Evolutionary conservation across 2,797 vertebrate genomes (phyloP), one percentile per base, ranked within the genome.

Genomic region (Setipinna tenuifilis): DNA sequence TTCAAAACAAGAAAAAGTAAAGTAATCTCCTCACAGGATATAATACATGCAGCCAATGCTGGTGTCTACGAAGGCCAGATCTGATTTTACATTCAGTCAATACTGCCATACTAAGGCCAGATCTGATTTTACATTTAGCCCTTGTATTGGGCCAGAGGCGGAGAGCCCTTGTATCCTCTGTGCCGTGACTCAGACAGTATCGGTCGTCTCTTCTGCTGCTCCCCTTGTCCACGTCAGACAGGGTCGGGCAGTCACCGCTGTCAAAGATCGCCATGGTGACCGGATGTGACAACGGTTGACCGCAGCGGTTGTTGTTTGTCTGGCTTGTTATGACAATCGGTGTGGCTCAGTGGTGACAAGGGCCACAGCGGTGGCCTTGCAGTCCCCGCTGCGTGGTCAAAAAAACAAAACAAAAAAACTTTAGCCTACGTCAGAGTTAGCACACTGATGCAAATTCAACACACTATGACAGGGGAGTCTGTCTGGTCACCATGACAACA

Each of bases 241-340:
- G 31, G 71, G 71, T 78, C 71, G 44, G 71, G 19, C 11, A 78
- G 71, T 78, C 71, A 78, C 71, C 31, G 19, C 41, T 35, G 17
- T 78, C 71, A 78, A 17, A 78, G 71, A 78, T 78, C 19, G 16
- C 71, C 71, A n/a, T 78, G 35, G 71, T 44, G 71, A 78, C 71
- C 41, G 35, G 35, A 78, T 78, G 71, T 78, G 31, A 78, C 71
- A 78, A 78, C 35, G 31, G 31, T 44, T 21, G 71, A 78, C 71
- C 35, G 44, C 71, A 35, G 50, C 14, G 50, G 6, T 78, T 19
- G 71, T 78, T 75, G 35, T 14, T 54, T 54, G 50, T 44, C 31
- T 78, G 71, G 35, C 31, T 21, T 41, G 71, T 78, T 78, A 44
- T 78, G 71, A 78, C 71, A 78, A 21, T 41, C 16, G 68, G 58